A percentile compares a stretch with the other conserved stretches of the same genome.
Evolutionary conservation across 2,888 invertebrate species (phyloP).

Genomic region (Graphium colonna): DNA sequence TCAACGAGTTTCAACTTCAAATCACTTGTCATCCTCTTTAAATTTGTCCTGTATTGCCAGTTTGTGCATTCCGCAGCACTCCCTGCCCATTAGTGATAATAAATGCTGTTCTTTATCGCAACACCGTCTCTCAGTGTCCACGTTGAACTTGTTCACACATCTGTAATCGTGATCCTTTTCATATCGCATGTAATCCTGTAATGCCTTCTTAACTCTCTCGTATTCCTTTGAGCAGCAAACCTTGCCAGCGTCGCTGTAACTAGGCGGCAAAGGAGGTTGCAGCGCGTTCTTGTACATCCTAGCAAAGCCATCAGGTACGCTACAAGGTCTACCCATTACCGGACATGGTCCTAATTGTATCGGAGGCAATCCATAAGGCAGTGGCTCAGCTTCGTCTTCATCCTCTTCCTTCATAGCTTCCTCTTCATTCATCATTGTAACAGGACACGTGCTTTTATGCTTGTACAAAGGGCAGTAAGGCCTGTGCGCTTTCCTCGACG

Average conservation of each 20-base stretch:
- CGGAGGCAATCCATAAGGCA: conserved; percentile 70
- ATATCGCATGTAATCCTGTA: conserved; percentile 61
- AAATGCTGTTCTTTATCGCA: conserved; percentile 67
- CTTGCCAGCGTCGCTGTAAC: conserved; percentile 65
- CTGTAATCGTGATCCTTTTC: conserved; percentile 62
- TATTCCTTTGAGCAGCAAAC: conserved; percentile 72
- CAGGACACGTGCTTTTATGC: conserved; percentile 62
- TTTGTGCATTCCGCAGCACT: conserved; percentile 67
- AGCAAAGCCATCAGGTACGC: conserved; percentile 67
- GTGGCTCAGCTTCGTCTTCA: conserved; percentile 57
- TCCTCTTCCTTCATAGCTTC: conserved; percentile 56
- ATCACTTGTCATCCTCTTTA: conserved; percentile 43
- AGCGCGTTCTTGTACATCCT: conserved; percentile 66
- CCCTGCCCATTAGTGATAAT: conserved; percentile 53
- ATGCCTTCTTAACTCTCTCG: conserved; percentile 66
- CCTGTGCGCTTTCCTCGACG: conserved; percentile 55
- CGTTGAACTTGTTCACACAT: conserved; percentile 62
- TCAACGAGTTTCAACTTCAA: conserved; percentile 40
- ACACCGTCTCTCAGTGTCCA: conserved; percentile 66
- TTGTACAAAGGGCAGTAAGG: conserved; percentile 64
- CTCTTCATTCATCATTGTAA: conserved; percentile 48
- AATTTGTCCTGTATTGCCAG: conserved; percentile 60
- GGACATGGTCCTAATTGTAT: conserved; percentile 71
- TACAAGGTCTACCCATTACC: conserved; percentile 65
- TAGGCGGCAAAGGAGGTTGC: conserved; percentile 51